phyloP scores from a whole-genome alignment of 2,113 vertebrate species.

The Macrotis lagotis region DNA sequence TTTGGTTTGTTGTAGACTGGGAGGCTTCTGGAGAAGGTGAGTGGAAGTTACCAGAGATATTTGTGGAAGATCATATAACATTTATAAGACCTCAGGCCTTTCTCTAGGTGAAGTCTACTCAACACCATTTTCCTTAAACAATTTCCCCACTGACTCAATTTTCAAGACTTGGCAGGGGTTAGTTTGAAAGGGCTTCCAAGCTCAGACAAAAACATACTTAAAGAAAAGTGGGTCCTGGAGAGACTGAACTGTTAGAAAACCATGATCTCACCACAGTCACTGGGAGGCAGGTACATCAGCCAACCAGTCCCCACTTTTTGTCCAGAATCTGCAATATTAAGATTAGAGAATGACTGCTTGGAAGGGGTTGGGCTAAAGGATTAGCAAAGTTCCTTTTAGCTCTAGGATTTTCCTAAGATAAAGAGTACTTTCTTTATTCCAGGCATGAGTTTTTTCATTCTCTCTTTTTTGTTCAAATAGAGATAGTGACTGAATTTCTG shows the following conservation, averaged over 20 bases:
- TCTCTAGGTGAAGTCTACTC: conserved; percentile 19
- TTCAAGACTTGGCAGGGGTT: background rate
- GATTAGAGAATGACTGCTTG: background rate
- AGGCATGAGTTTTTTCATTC: background rate
- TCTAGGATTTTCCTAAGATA: background rate
- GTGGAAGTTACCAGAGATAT: conserved; percentile 19
- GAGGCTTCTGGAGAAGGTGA: conserved; percentile 4
- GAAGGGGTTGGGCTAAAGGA: background rate
- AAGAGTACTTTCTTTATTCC: background rate
- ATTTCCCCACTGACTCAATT: conserved; percentile 1
- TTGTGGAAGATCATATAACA: conserved; percentile 6
- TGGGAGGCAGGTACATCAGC: background rate
- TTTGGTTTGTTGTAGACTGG: background rate
- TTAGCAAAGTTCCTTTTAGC: background rate
- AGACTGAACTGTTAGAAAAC: conserved; percentile 12
- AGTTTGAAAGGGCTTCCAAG: background rate
- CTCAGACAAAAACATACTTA: conserved; percentile 8
- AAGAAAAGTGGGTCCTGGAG: background rate
- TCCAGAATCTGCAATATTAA: background rate
- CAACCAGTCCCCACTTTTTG: conserved; percentile 5
- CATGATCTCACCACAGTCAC: background rate
- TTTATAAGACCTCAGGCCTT: background rate
- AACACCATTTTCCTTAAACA: background rate
- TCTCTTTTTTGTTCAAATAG: background rate
- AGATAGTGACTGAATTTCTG: background rate